Conservation (phyloP, 2,113 vertebrate genomes). For the Siniperca knerii region DNA sequence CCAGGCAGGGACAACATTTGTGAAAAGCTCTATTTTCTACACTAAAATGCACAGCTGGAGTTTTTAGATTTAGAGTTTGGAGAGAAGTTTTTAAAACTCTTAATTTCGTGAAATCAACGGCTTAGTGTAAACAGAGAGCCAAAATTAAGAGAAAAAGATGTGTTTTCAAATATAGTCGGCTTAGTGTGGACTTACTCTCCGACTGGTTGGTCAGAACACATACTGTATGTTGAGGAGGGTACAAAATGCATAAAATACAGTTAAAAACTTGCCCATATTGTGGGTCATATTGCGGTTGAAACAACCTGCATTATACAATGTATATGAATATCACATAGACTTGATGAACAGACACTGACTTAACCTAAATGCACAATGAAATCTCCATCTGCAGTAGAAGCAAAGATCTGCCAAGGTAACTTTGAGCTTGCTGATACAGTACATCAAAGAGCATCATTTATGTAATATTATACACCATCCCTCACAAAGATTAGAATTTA, state of each 20-base stretch:
- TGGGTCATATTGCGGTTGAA: slow-evolving; percentile 10
- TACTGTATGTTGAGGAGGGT: background rate
- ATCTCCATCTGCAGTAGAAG: slow-evolving; percentile 44
- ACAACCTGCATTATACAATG: background rate
- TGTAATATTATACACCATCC: slow-evolving; percentile 9
- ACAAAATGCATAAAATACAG: background rate
- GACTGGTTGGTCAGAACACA: background rate
- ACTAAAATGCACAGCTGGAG: too few relatives aligned
- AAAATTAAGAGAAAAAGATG: background rate
- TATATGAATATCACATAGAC: slow-evolving; percentile 26
- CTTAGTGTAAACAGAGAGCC: too few relatives aligned
- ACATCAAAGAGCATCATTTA: slow-evolving; percentile 59
- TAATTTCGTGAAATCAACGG: background rate
- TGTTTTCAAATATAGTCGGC: background rate
- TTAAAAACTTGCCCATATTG: background rate
- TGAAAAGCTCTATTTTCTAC: background rate
- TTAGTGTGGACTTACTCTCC: background rate
- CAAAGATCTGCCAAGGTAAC: slow-evolving; percentile 53
- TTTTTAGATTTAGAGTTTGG: background rate
- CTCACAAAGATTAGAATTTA: background rate
- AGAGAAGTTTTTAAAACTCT: background rate
- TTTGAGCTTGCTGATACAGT: slow-evolving; percentile 14
- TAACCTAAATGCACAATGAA: slow-evolving; percentile 46
- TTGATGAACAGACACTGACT: slow-evolving; percentile 25
- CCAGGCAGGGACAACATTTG: too few relatives aligned